A percentile compares a stretch with the other conserved stretches of the same genome.
phyloP scores from a whole-genome alignment of 2,797 vertebrate genomes.

The Microctenopoma lineatum region DNA sequence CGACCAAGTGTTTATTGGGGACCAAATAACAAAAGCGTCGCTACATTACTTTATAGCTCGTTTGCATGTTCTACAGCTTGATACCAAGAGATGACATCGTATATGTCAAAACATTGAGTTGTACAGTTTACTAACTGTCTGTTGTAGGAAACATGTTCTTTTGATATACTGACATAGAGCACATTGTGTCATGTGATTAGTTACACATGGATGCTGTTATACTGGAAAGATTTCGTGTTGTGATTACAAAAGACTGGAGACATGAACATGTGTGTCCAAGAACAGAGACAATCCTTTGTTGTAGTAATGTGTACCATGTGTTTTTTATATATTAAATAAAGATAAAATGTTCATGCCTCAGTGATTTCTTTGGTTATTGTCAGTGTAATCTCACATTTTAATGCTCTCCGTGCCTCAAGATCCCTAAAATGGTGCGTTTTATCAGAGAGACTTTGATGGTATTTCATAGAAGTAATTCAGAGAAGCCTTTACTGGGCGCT shows the following conservation, averaged over 20 bases:
- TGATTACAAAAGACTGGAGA: conserved; percentile 51
- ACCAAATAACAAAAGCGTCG: conserved; percentile 55
- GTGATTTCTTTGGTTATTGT: conserved; percentile 48
- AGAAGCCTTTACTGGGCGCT: conserved; percentile 27
- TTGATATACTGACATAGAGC: conserved; percentile 45
- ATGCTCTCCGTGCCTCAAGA: neutral
- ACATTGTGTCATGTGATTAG: conserved; percentile 54
- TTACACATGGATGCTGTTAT: conserved; percentile 63
- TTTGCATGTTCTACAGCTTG: conserved; percentile 14
- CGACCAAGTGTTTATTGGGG: conserved; percentile 50
- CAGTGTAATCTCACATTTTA: conserved; percentile 36
- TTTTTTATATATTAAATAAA: conserved; percentile 74
- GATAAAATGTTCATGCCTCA: conserved; percentile 45
- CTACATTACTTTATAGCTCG: conserved; percentile 26
- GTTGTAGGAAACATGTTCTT: conserved; percentile 45
- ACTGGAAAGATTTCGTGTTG: conserved; percentile 58
- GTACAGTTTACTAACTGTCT: conserved; percentile 48
- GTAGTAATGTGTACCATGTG: conserved; percentile 67
- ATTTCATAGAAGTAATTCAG: conserved; percentile 14
- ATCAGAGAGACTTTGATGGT: conserved; percentile 1
- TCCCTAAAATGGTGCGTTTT: conserved; percentile 14
- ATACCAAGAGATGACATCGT: conserved; percentile 39
- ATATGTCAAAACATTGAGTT: conserved; percentile 46
- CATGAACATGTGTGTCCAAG: conserved; percentile 53
- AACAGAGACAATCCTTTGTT: conserved; percentile 69